Evolutionary conservation across 2,113 vertebrate genomes (phyloP).

Genomic region (Pterocles orientalis): DNA sequence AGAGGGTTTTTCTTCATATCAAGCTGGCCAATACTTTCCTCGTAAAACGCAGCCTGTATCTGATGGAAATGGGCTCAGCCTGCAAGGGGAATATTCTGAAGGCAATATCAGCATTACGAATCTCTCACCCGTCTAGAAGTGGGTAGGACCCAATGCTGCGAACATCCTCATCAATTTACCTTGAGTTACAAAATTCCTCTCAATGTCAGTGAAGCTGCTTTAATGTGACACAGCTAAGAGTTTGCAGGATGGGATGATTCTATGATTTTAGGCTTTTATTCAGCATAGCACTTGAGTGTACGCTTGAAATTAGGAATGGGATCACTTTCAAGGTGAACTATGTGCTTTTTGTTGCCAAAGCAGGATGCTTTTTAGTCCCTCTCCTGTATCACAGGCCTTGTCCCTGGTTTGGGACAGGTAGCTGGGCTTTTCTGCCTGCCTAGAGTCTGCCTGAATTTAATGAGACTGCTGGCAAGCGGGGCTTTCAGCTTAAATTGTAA

Average conservation of each 20-base stretch:
- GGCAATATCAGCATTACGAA: background rate
- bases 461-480: background rate
- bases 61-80: conserved; percentile 12
- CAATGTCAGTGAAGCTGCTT: background rate
- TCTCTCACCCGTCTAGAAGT: background rate
- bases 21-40: conserved; percentile 35
- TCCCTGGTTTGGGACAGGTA: background rate
- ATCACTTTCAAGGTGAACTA: background rate
- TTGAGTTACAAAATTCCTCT: background rate
- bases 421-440: background rate
- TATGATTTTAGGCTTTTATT: background rate
- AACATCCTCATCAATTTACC: background rate
- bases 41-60: background rate
- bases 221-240: background rate
- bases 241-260: background rate
- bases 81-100: background rate
- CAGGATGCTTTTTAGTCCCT: background rate
- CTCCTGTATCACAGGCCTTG: background rate
- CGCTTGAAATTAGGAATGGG: background rate
- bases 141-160: background rate
- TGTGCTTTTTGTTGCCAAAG: background rate
- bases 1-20: conserved; percentile 49
- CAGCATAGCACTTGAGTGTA: background rate
- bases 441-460: background rate
- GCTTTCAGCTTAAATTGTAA: background rate